These are phyloP conservation scores for Chirona hameri DNA, from an alignment of 2,888 invertebrate genomes.

Conservation along the genomic window DNA sequence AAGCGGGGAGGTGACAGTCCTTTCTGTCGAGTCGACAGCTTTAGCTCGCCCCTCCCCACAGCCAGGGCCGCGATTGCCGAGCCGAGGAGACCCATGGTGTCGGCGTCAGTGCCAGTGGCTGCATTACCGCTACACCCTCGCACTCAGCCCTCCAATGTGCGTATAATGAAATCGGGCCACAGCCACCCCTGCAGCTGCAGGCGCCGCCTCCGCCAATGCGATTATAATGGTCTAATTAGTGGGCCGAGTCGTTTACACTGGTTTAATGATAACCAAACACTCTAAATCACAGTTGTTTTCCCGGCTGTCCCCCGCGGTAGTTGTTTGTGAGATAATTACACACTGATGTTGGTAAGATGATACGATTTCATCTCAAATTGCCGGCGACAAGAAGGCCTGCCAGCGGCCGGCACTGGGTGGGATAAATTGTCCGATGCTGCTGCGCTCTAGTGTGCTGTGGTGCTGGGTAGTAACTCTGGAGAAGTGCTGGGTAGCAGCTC, in stretches of 20 bases:
- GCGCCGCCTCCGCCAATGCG: neutral
- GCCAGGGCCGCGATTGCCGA: neutral
- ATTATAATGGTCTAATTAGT: conserved; percentile 24
- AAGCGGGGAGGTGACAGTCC: too few species aligned
- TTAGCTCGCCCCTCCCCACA: neutral
- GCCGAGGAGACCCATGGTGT: too few species aligned
- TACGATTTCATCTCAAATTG: conserved; percentile 12
- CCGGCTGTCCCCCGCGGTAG: neutral
- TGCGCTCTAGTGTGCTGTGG: too few species aligned
- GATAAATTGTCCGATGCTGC: too few species aligned
- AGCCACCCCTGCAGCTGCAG: neutral
- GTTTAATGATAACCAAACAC: conserved; percentile 28
- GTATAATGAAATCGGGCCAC: neutral
- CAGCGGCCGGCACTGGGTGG: too few species aligned
- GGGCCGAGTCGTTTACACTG: neutral
- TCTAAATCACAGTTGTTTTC: conserved; percentile 22
- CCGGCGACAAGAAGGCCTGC: neutral
- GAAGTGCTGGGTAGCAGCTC: too few species aligned
- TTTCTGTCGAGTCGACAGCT: too few species aligned
- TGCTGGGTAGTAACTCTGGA: too few species aligned
- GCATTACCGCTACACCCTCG: too few species aligned
- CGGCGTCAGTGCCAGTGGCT: too few species aligned
- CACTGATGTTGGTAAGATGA: neutral
- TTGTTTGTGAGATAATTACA: neutral
- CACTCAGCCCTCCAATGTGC: too few species aligned